phyloP scores from a whole-genome alignment of 2,797 vertebrate genomes.

The Coregonus sp. region DNA sequence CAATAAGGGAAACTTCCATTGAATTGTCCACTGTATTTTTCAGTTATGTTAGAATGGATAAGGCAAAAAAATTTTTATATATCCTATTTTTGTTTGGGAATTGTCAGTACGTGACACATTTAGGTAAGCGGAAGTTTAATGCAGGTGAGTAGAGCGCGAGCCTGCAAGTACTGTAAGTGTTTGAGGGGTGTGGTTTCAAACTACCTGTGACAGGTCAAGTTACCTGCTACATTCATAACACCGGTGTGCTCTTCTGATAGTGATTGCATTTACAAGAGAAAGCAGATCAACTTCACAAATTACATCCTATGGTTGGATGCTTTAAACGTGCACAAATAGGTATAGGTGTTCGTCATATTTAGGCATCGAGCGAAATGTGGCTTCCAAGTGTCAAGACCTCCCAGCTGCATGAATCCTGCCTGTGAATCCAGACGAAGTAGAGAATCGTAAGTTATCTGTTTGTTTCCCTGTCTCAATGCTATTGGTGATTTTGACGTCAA shows the following conservation, averaged over 20 bases:
- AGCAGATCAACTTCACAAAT: background rate
- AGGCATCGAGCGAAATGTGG: background rate
- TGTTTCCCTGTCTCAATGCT: background rate
- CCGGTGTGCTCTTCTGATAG: background rate
- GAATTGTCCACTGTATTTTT: background rate
- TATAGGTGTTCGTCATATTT: background rate
- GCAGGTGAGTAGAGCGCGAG: background rate
- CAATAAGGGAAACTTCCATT: background rate
- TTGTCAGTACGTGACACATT: background rate
- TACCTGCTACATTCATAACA: background rate
- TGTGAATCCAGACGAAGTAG: background rate
- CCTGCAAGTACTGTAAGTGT: background rate
- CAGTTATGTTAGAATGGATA: background rate
- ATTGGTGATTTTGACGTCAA: background rate
- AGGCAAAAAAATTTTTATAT: background rate
- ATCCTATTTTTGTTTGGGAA: background rate
- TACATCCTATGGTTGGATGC: background rate
- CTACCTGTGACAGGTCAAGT: conserved; percentile 11
- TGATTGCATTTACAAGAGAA: background rate
- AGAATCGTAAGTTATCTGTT: background rate
- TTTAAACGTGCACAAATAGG: background rate
- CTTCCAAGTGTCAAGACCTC: background rate
- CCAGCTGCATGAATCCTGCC: background rate
- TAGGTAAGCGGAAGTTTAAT: background rate
- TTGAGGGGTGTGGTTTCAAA: conserved; percentile 15